phyloP scores from a whole-genome alignment of 2,888 invertebrate genomes.

The Acronicta leporina region DNA sequence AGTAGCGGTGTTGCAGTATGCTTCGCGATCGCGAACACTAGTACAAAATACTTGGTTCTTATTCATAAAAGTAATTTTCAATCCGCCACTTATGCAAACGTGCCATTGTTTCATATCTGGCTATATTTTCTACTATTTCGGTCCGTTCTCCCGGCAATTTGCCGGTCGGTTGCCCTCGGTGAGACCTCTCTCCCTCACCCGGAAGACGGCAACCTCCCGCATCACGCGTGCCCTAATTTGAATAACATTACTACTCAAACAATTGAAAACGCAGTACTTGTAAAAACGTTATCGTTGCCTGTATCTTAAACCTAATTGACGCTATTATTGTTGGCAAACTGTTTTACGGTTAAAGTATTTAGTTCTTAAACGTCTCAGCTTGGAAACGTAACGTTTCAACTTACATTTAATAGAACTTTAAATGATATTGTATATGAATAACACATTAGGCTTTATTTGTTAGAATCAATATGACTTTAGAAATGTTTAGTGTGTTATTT shows the following conservation, averaged over 20 bases:
- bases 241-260: slow-evolving; percentile 60
- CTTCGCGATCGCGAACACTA: slow-evolving; percentile 27
- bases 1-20: slow-evolving; percentile 9
- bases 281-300: slow-evolving; percentile 47
- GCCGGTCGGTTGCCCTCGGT: slow-evolving; percentile 62
- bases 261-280: slow-evolving; percentile 43
- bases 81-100: slow-evolving; percentile 57
- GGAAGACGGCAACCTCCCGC: slow-evolving; percentile 57
- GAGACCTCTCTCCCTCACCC: slow-evolving; percentile 49
- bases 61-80: slow-evolving; percentile 56
- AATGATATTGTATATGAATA: too few relatives aligned
- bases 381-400: too few relatives aligned
- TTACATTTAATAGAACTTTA: too few relatives aligned
- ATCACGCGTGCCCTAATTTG: slow-evolving; percentile 61
- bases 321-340: slow-evolving; percentile 22
- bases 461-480: too few relatives aligned
- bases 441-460: too few relatives aligned
- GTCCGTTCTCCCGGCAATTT: slow-evolving; percentile 71
- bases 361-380: too few relatives aligned
- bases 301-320: slow-evolving; percentile 43
- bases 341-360: not conserved
- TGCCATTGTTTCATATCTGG: slow-evolving; percentile 57
- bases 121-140: slow-evolving; percentile 67
- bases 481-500: too few relatives aligned
- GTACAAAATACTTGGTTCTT: slow-evolving; percentile 36